A percentile compares a stretch with the other conserved stretches of the same genome.
Evolutionary conservation across 2,113 vertebrate genomes (phyloP).

Genomic region (Macaca fascicularis): T2T-MFA8v1.1 NC_088392.1:74447501-74448000

Average conservation of each 20-base stretch:
- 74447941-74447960: background rate
- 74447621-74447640: background rate
- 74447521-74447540: background rate
- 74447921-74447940: background rate
- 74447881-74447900: background rate
- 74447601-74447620: background rate
- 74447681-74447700: background rate
- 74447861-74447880: accelerated
- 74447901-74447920: background rate
- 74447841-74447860: accelerated
- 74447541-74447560: background rate
- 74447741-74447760: background rate
- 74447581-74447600: background rate
- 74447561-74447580: background rate
- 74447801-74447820: background rate
- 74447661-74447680: background rate
- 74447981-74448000: conserved; percentile 70
- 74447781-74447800: background rate
- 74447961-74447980: conserved; percentile 56
- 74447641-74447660: background rate
- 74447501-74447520: background rate
- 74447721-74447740: background rate
- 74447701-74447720: background rate
- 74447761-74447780: background rate
- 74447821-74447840: background rate